Base-by-base conservation (phyloP, 2,113 vertebrate species). In the Craseonycteris thonglongyai region DNA sequence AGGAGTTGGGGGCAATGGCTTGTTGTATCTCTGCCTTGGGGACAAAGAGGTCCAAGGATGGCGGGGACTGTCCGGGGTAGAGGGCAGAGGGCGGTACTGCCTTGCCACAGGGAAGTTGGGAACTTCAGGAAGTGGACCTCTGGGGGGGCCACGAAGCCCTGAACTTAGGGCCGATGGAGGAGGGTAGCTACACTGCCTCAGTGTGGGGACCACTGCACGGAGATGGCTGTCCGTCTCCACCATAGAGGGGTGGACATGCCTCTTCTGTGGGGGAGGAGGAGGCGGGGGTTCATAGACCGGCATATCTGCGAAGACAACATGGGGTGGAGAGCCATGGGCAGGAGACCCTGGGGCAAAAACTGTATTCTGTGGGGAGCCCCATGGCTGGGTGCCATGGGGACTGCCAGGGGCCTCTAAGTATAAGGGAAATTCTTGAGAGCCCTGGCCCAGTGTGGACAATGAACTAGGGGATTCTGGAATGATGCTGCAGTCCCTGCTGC, bases 31-130 rank as follows among this genome's bases (percentile, higher is more conserved):
- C 0, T 6, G 21, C 58, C 79, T 94, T 19, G 26, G 19, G 71
- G 76, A 19, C 35, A 24, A 14, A 21, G 74, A 90, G 42, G 40
- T 49, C 47, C 42, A 95, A 75, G 75, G 13, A 33, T 93, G 79
- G 33, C 83, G 91, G n/a, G 45, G 16, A 0, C 0, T 2, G 4
- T 92, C 93, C 3, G 93, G 96, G 30, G 94, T 96, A 15, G 93
- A 95, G 14, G 96, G 94, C 72, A 96, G 87, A 16, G 94, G 96
- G 28, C 94, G 86, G 49, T 85, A 78, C 47, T 96, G 95, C 61
- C 93, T 88, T 16, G 74, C 61, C 47, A 95, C 58, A 0, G n/a
- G 2, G 3, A 93, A 13, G 22, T 80, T 38, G 18, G 88, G 76
- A 38, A 72, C 40, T 21, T 83, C 80, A 3, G 96, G 88, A 35